Base-by-base conservation (phyloP, 2,113 vertebrate genomes). In the Chamaetylas fuelleborni region DNA sequence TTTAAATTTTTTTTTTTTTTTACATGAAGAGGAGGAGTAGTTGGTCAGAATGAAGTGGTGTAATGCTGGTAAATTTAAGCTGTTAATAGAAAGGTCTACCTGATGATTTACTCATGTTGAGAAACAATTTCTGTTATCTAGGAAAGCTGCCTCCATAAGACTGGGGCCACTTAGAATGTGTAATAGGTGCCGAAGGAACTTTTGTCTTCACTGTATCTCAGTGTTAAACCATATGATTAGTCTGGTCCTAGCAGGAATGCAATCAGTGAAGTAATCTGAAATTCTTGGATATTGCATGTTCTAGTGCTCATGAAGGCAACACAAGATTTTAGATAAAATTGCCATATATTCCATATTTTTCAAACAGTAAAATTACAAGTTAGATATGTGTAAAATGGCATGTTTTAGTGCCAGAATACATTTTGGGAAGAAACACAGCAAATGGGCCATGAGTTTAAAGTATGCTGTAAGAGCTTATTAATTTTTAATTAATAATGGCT, bases 221-320 rank as follows among this genome's bases (percentile, higher is more conserved):
- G 0, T 34, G 33, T 11, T 57, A 24, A 87, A 34, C 13, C 8
- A 4, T 2, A 1, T 0, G 0, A 0, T n/a, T 31, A 19, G 9
- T 58, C n/a, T 80, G 33, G 6, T 50, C 31, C 79, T 70, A 11
- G 50, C 42, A 43, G 67, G 34, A 62, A 20, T 40, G 18, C 65
- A 24, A 4, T 18, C 45, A 18, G 19, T 73, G 25, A 72, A 94
- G 34, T 47, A 10, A 10, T 31, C 20, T 19, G 34, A 51, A 91
- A 24, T 64, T 60, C 23, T 13, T 72, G 43, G 20, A 8, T 66
- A 62, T 70, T 61, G 14, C 12, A 1, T 26, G 29, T 47, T 77
- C 54, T 50, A 18, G 3, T 90, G 74, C 67, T 78, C 8, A 1
- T 29, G 14, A 53, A 2, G 0, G 24, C 40, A 72, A 13, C 8